A percentile compares a stretch with the other conserved stretches of the same genome.
Evolutionary conservation across 1,140 invertebrate genomes (phyloP).

Genomic region (Saxidomus purpurata): DNA sequence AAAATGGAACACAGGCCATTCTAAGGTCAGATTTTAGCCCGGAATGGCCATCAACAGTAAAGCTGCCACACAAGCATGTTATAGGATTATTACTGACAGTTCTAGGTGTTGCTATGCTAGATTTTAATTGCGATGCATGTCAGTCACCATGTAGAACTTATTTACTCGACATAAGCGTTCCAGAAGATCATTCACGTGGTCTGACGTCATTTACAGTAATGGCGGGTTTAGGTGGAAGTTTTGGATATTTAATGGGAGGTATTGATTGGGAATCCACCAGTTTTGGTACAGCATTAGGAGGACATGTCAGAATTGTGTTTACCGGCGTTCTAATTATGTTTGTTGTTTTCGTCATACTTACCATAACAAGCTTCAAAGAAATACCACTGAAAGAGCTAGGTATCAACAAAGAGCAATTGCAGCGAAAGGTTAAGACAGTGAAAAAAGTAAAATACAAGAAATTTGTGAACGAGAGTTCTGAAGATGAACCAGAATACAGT

Average conservation of each 20-base stretch:
- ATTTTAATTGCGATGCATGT: constrained; percentile 98
- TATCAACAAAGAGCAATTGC: constrained; percentile 72
- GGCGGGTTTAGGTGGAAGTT: constrained; percentile 97
- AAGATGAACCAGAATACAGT: constrained; percentile 64
- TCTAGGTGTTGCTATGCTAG: constrained; percentile 96
- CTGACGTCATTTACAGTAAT: constrained; percentile 98
- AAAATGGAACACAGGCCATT: constrained; percentile 50
- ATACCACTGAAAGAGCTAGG: constrained; percentile 76
- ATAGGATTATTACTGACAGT: constrained; percentile 93
- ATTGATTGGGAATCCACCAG: constrained; percentile 95
- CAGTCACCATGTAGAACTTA: constrained; percentile 96
- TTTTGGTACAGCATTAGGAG: constrained; percentile 90
- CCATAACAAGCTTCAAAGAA: constrained; percentile 84
- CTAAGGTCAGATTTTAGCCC: constrained; percentile 56
- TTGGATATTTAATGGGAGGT: constrained; percentile 97
- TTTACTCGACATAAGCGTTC: constrained; percentile 95
- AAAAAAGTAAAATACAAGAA: constrained; percentile 82
- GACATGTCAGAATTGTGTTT: constrained; percentile 94
- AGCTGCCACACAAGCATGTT: constrained; percentile 71
- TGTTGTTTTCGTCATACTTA: constrained; percentile 78
- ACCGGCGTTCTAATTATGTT: constrained; percentile 79
- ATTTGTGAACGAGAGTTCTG: constrained; percentile 82
- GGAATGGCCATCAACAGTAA: constrained; percentile 34
- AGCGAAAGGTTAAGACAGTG: constrained; percentile 84
- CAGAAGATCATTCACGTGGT: constrained; percentile 97